Base-by-base conservation (phyloP, 2,797 vertebrate genomes). In the Morelia viridis region DNA sequence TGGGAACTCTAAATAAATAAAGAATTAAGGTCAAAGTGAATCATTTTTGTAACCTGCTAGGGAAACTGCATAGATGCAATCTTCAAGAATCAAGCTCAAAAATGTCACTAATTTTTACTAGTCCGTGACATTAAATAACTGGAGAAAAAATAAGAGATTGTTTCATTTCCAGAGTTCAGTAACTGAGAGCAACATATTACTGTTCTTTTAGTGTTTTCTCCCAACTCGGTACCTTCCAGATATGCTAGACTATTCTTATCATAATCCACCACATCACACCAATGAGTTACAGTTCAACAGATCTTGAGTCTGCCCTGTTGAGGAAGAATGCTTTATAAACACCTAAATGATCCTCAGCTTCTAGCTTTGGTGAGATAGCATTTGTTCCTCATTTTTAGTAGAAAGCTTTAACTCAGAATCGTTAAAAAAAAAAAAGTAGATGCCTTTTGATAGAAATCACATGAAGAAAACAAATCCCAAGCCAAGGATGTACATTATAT, bases 401-500 rank as follows among this genome's bases (percentile, higher is more conserved):
- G 31, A 12, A 92, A 95, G 50, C 85, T 17, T 88, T 94, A 28
- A 76, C 13, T 90, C 95, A 46, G 2, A 57, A 58, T 61, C 93
- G 93, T 41, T 1, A 92, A 88, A 31, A 88, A 61, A 35, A 35
- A 35, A 71, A 90, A 64, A 83, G 22, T 46, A 58, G 68, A 65
- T 87, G 85, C 68, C 76, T 11, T 0, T 89, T 93, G 19, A 28
- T 0, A 68, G 9, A 88, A 57, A 80, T 4, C n/a, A 89, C 93
- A 62, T 17, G 90, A 94, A 26, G 83, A 96, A 80, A 19, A 85
- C 91, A 56, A 92, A 94, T 94, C 86, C 92, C 68, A 94, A 92
- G 56, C 86, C 28, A 58, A 1, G 11, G 11, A 94, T 57, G 22
- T 93, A 46, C 12, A 41, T 22, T 64, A 5, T 86, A 83, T 71